A percentile compares a stretch with the other conserved stretches of the same genome.
phyloP scores from a whole-genome alignment of 2,797 vertebrate genomes.

The Toxotes lorentzi region DNA sequence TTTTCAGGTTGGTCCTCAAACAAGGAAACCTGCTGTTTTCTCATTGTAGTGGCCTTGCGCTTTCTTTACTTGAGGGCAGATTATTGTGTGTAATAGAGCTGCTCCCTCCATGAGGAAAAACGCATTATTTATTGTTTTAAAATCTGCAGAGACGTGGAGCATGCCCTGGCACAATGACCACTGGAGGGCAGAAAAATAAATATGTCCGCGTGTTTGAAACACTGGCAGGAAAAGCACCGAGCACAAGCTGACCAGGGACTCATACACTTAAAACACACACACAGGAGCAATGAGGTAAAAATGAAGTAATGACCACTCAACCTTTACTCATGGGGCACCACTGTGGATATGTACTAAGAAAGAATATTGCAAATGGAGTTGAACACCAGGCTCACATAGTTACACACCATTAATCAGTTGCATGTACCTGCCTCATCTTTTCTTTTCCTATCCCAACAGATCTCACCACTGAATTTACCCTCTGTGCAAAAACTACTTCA shows the following conservation, averaged over 20 bases:
- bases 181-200: constrained; percentile 77
- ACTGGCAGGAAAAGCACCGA: constrained; percentile 71
- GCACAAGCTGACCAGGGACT: constrained; percentile 44
- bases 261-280: constrained; percentile 17
- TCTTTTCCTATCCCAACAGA: not conserved
- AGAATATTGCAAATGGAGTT: not conserved
- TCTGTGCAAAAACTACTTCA: constrained; percentile 4
- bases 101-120: constrained; percentile 23
- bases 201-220: constrained; percentile 73
- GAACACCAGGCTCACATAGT: not conserved
- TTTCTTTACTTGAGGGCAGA: constrained; percentile 44
- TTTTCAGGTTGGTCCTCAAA: constrained; percentile 33
- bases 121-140: constrained; percentile 74
- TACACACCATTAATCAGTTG: not conserved
- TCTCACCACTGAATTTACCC: not conserved
- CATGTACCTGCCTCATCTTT: not conserved
- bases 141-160: constrained; percentile 55
- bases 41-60: constrained; percentile 5
- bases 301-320: constrained; percentile 45
- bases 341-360: not conserved
- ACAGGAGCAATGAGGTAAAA: constrained; percentile 24
- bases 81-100: constrained; percentile 43
- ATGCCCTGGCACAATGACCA: constrained; percentile 69
- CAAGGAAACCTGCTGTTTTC: constrained; percentile 55
- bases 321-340: constrained; percentile 27